phyloP scores from a whole-genome alignment of 30 jellyfish, hydroid and myxozoan species.

The Cassiopea xamachana region DNA sequence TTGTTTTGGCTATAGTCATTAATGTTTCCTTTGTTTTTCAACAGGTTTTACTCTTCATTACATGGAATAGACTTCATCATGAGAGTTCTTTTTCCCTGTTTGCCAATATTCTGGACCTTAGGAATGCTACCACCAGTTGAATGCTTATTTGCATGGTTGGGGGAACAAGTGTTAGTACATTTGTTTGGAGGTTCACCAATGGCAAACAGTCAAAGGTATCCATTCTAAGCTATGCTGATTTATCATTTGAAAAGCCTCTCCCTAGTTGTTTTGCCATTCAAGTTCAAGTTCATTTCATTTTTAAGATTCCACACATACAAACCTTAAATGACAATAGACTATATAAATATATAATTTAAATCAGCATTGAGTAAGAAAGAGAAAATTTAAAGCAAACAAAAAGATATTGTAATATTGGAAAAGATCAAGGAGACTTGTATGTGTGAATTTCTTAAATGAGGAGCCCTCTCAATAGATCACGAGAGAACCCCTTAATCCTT shows the following conservation, averaged over 20 bases:
- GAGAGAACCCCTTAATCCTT: too few species aligned
- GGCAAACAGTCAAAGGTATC: conserved; percentile 75
- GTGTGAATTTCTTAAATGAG: too few species aligned
- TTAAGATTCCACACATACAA: too few species aligned
- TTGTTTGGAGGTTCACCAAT: conserved; percentile 84
- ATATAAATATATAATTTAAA: too few species aligned
- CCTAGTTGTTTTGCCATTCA: background rate
- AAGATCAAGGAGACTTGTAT: too few species aligned
- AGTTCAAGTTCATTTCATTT: background rate
- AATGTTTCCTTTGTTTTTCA: background rate
- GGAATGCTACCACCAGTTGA: conserved; percentile 87
- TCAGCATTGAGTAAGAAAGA: too few species aligned
- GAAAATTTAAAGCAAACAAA: too few species aligned
- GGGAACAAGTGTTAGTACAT: conserved; percentile 65
- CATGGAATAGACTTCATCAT: conserved; percentile 31
- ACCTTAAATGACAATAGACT: too few species aligned
- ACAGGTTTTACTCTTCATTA: conserved; percentile 39
- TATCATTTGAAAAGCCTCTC: background rate
- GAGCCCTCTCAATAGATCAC: too few species aligned
- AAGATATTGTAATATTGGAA: too few species aligned
- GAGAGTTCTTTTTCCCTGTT: conserved; percentile 51
- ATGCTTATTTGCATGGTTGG: conserved; percentile 80
- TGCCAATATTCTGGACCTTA: conserved; percentile 80
- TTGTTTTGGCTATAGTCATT: too few species aligned
- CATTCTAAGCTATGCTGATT: background rate